phyloP scores from a whole-genome alignment of 2,888 invertebrate genomes.

The Caenorhabditis sp. region DNA sequence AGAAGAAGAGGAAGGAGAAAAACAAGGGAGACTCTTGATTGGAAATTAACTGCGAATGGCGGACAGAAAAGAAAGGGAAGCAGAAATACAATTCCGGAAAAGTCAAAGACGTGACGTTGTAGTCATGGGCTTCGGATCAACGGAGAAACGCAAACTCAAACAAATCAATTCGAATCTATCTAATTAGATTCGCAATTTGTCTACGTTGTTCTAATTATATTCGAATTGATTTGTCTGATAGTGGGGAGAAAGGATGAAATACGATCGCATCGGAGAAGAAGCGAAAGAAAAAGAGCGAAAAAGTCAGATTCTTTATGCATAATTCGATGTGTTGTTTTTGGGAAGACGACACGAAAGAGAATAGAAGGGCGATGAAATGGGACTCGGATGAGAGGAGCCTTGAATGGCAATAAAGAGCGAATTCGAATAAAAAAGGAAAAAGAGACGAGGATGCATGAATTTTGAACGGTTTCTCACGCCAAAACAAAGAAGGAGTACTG shows the following conservation, averaged over 20 bases:
- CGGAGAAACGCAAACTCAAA: too few relatives aligned
- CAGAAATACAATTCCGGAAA: slow-evolving; percentile 43
- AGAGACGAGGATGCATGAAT: background rate
- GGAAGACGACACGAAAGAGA: slow-evolving; percentile 3
- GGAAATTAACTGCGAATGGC: slow-evolving; percentile 43
- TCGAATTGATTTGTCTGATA: slow-evolving; percentile 4
- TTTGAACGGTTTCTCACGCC: background rate
- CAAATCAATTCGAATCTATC: too few relatives aligned
- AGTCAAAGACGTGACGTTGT: slow-evolving; percentile 4
- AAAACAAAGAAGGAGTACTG: slow-evolving; percentile 5
- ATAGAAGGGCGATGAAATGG: background rate
- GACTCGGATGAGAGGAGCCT: slow-evolving; percentile 7
- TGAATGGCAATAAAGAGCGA: background rate
- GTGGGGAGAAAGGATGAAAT: background rate
- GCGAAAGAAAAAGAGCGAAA: slow-evolving; percentile 1
- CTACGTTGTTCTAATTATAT: too few relatives aligned
- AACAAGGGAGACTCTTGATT: slow-evolving; percentile 38
- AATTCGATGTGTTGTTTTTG: slow-evolving; percentile 51
- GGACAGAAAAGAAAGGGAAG: slow-evolving; percentile 11
- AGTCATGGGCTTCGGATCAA: background rate
- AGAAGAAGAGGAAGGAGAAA: slow-evolving; percentile 10
- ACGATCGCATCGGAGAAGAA: background rate
- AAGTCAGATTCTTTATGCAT: slow-evolving; percentile 45
- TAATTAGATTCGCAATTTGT: too few relatives aligned
- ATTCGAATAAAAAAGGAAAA: background rate